phyloP scores from a whole-genome alignment of 2,888 invertebrate genomes.

The Aplocera efformata region DNA sequence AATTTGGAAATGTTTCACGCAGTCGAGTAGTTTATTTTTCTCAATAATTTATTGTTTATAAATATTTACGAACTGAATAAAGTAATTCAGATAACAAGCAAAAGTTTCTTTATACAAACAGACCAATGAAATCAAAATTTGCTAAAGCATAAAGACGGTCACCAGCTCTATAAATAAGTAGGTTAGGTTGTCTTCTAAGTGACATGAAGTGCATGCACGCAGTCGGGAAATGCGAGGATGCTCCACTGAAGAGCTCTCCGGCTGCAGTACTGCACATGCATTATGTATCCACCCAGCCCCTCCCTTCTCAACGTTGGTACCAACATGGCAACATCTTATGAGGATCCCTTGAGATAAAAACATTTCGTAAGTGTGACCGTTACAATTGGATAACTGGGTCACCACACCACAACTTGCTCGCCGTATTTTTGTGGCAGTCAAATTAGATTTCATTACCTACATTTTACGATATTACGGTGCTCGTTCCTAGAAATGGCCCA shows the following conservation, averaged over 20 bases:
- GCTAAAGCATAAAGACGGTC: too few relatives aligned
- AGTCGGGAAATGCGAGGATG: conserved; percentile 36
- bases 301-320: conserved; percentile 1
- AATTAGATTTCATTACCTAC: conserved; percentile 12
- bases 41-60: too few relatives aligned
- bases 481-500: too few relatives aligned
- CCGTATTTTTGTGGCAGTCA: conserved; percentile 21
- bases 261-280: conserved; percentile 47
- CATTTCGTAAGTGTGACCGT: conserved; percentile 23
- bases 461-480: too few relatives aligned
- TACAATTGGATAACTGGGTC: conserved; percentile 29
- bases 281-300: conserved; percentile 37
- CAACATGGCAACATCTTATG: conserved; percentile 2
- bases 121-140: too few relatives aligned
- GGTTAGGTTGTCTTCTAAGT: too few relatives aligned
- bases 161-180: too few relatives aligned
- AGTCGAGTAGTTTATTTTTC: too few relatives aligned
- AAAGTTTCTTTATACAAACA: too few relatives aligned
- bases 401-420: conserved; percentile 16
- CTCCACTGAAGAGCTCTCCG: conserved; percentile 51
- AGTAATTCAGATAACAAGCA: too few relatives aligned
- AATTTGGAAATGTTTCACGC: too few relatives aligned
- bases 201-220: conserved; percentile 22
- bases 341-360: conserved; percentile 18
- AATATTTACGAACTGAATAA: too few relatives aligned